Conservation (phyloP, 2,888 invertebrate genomes). For the Ophion slaviceki region DNA sequence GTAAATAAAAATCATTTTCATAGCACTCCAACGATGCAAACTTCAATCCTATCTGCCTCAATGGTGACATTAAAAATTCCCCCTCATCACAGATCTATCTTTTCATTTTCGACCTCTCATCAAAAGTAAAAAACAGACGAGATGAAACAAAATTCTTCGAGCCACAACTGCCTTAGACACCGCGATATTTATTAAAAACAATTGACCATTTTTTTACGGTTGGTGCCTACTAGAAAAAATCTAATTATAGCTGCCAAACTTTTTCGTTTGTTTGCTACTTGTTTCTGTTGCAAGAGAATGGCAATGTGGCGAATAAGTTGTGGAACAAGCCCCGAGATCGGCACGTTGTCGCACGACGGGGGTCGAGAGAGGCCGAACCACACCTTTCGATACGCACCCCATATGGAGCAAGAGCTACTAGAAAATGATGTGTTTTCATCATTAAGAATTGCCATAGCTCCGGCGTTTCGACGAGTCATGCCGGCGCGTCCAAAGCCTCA, state of each 20-base stretch:
- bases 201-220: too few species aligned
- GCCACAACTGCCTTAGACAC: too few species aligned
- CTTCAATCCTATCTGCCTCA: too few species aligned
- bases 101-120: too few species aligned
- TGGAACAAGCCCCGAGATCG: slow-evolving; percentile 40
- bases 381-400: slow-evolving; percentile 70
- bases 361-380: slow-evolving; percentile 11
- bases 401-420: slow-evolving; percentile 67
- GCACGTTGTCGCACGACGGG: slow-evolving; percentile 28
- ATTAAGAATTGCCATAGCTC: slow-evolving; percentile 53
- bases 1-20: too few species aligned
- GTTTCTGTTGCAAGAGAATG: not conserved
- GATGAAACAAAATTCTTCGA: too few species aligned
- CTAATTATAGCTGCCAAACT: not conserved
- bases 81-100: too few species aligned
- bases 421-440: slow-evolving; percentile 65
- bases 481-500: slow-evolving; percentile 36
- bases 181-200: too few species aligned
- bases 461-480: slow-evolving; percentile 33
- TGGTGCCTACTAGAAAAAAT: too few species aligned
- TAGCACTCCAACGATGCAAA: too few species aligned
- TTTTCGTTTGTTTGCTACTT: not conserved
- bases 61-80: too few species aligned
- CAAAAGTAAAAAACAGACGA: too few species aligned
- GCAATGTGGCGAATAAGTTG: not conserved